Evolutionary conservation across 2,797 vertebrate genomes (phyloP), one percentile per base, ranked within the genome.

Genomic region (Spea hammondii): DNA sequence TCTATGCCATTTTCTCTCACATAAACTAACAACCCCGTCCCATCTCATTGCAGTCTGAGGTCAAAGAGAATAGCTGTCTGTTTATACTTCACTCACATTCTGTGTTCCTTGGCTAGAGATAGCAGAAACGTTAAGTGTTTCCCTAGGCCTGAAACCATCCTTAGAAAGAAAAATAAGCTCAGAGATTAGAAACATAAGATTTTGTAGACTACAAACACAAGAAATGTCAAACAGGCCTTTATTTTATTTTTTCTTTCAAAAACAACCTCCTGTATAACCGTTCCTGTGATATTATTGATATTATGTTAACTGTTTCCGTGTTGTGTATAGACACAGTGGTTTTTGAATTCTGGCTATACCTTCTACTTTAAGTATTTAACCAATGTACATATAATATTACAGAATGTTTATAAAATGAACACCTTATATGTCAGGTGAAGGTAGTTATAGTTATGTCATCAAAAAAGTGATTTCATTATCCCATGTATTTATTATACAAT

Each of bases 11-110:
- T 99, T 97, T 97, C 95, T 93, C 94, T 94, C 95, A 92, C 94
- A 95, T 98, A 99, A 99, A 99, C 96, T 96, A 99, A 98, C 96
- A 99, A 96, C 95, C 95, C 96, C 95, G 95, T 94, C 96, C 95
- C 94, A 95, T 94, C 94, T 92, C 94, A 90, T 92, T 91, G 92
- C 95, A 93, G 94, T 95, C 95, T 93, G 94, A 32, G 94, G 92
- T 94, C 94, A 95, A 93, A 96, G 95, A 97, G 95, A 95, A 94
- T 92, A 92, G 84, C 93, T 94, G 94, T 95, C 92, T 97, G 95
- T 97, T 95, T 95, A 95, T 96, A 97, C 95, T 97, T 95, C 94
- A 95, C 90, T 89, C 89, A 94, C 94, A 95, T 95, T 94, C 94
- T 97, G 94, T 96, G 91, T 92, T 94, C 93, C 93, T 96, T 95